Evolutionary conservation across 92 coral and sea anemone species (phyloP), one percentile per base, ranked within the genome.

Genomic region (Pocillopora grandis): DNA sequence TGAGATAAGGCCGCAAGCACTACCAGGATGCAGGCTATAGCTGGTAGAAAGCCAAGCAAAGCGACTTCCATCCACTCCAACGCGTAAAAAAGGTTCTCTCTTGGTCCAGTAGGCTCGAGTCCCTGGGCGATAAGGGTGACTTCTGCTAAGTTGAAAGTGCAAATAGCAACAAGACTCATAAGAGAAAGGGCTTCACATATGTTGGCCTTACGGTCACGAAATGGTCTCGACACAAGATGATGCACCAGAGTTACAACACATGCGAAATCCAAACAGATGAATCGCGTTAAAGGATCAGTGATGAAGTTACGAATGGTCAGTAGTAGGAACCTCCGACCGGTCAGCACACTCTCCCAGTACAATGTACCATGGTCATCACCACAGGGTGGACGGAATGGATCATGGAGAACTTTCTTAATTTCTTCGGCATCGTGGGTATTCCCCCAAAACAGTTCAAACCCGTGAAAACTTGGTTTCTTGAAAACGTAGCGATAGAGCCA

Each of bases 301-400:
- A 75, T 61, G 58, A 88, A 76, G 23, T 88, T 83, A 16, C 73
- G 85, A 57, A 88, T 77, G 18, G 48, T 60, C 37, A 88, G 58
- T 6, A 84, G 71, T 2, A 88, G 27, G 17, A 88, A 84, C 49
- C 91, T 64, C 0, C 91, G 85, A 1, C 88, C 91, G 56, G 86
- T 88, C 74, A 88, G 68, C 18, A 88, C 79, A 57, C 91, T 88
- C 62, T 88, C 91, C 91, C 91, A 88, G 84, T 88, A 83, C 58
- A 88, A 78, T 10, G 88, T 77, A 13, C 88, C 91, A 18, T 31
- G n/a, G 52, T 56, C 49, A 1, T 76, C 83, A 10, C 67, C 36
- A 21, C 59, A 33, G 2, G 91, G 80, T 68, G 58, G 31, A 35
- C 91, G 83, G 58, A 84, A 88, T 19, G 91, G 88, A 4, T 73